phyloP scores from a whole-genome alignment of 2,797 vertebrate genomes.

The Erpetoichthys calabaricus region DNA sequence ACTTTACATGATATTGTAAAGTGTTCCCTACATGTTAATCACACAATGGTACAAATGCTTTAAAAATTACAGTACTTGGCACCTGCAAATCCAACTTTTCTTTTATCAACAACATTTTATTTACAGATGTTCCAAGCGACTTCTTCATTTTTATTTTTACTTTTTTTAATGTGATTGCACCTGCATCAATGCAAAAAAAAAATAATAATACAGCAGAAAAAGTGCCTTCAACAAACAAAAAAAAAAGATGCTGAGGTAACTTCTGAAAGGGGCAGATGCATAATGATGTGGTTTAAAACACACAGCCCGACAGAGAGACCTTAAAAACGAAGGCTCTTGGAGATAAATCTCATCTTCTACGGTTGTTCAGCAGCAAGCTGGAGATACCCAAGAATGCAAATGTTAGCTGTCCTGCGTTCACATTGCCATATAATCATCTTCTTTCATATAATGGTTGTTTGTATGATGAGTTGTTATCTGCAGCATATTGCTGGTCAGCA shows the following conservation, averaged over 20 bases:
- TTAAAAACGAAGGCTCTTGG: no score
- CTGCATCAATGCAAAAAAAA: no score
- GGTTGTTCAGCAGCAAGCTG: no score
- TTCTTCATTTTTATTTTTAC: not conserved
- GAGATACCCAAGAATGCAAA: no score
- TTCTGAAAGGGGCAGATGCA: constrained; percentile 11
- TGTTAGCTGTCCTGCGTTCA: no score
- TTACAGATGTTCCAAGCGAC: constrained; percentile 9
- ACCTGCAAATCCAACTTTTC: constrained; percentile 28
- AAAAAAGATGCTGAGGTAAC: not conserved
- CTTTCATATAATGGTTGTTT: no score
- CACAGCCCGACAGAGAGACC: no score
- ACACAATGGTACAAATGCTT: not conserved
- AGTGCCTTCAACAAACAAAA: constrained; percentile 2
- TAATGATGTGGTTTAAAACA: constrained; percentile 9
- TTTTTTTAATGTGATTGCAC: not conserved
- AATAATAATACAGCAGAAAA: no score
- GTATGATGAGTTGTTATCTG: no score
- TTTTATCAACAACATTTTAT: constrained; percentile 1
- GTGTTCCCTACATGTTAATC: constrained; percentile 3
- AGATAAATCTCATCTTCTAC: no score
- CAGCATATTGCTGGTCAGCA: no score
- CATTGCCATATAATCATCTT: no score
- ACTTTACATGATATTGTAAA: constrained; percentile 34
- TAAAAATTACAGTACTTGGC: constrained; percentile 15